Evolutionary conservation across 2,113 vertebrate genomes (phyloP).

Genomic region (Tetrao urogallus): DNA sequence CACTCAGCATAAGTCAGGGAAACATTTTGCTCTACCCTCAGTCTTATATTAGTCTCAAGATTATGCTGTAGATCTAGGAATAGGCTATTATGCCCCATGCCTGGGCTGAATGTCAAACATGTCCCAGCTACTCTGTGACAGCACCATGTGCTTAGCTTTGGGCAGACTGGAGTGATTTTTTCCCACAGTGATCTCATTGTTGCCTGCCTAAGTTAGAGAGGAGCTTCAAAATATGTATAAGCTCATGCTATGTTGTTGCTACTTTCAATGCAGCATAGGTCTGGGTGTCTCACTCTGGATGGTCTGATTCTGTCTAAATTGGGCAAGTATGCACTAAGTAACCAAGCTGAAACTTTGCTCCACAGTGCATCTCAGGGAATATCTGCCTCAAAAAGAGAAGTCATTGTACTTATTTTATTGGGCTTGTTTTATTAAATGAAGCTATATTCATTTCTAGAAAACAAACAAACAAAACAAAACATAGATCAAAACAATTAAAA

Average conservation of each 20-base stretch:
- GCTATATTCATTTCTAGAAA: neutral
- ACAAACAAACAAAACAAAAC: neutral
- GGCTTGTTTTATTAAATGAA: neutral
- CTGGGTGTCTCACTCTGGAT: neutral
- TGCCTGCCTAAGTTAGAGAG: neutral
- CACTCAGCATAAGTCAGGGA: neutral
- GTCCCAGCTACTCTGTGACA: neutral
- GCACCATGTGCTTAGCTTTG: neutral
- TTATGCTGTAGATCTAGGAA: neutral
- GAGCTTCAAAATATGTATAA: neutral
- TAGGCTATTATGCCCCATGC: accelerated
- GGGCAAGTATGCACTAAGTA: neutral
- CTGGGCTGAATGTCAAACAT: neutral
- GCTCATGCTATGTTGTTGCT: neutral
- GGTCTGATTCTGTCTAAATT: neutral
- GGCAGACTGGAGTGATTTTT: neutral
- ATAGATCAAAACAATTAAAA: neutral
- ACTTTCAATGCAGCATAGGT: neutral
- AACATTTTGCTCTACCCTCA: neutral
- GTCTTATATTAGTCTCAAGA: neutral
- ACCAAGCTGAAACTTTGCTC: neutral
- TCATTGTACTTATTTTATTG: neutral
- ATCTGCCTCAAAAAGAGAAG: neutral
- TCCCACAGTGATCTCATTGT: neutral
- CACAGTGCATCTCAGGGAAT: neutral